phyloP scores from a whole-genome alignment of 2,888 invertebrate genomes.

The Andrena minutula region DNA sequence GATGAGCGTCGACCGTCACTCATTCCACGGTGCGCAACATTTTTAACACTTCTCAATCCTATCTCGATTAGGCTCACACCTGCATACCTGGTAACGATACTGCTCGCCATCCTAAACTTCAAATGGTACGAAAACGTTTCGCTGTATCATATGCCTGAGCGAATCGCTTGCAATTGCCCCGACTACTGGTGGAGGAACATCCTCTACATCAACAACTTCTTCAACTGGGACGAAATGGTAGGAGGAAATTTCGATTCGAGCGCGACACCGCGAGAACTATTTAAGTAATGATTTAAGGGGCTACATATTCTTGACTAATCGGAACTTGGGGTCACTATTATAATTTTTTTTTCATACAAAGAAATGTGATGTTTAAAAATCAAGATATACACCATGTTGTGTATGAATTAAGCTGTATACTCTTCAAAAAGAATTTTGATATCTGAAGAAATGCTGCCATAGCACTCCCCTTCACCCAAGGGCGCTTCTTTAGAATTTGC shows the following conservation, averaged over 20 bases:
- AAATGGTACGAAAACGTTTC: conserved; percentile 83
- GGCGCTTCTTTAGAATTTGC: too few relatives aligned
- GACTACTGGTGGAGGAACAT: conserved; percentile 87
- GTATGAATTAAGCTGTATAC: too few relatives aligned
- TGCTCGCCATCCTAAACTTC: conserved; percentile 83
- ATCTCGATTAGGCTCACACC: conserved; percentile 82
- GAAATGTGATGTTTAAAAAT: too few relatives aligned
- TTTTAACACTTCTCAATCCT: neutral
- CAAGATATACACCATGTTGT: too few relatives aligned
- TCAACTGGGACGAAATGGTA: conserved; percentile 83
- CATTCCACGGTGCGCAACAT: neutral
- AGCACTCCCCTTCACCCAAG: too few relatives aligned
- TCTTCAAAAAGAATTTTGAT: too few relatives aligned
- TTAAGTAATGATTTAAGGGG: too few relatives aligned
- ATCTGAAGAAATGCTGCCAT: too few relatives aligned
- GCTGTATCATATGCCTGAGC: conserved; percentile 82
- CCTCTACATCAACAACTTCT: conserved; percentile 86
- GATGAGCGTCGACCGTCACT: neutral
- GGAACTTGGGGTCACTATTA: too few relatives aligned
- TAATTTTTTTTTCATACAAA: too few relatives aligned
- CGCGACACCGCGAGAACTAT: too few relatives aligned
- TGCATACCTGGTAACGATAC: conserved; percentile 83
- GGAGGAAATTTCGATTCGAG: neutral
- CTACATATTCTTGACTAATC: too few relatives aligned
- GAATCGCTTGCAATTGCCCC: conserved; percentile 83